phyloP scores from a whole-genome alignment of 2,113 vertebrate genomes.

The Leptobrachium leishanense region DNA sequence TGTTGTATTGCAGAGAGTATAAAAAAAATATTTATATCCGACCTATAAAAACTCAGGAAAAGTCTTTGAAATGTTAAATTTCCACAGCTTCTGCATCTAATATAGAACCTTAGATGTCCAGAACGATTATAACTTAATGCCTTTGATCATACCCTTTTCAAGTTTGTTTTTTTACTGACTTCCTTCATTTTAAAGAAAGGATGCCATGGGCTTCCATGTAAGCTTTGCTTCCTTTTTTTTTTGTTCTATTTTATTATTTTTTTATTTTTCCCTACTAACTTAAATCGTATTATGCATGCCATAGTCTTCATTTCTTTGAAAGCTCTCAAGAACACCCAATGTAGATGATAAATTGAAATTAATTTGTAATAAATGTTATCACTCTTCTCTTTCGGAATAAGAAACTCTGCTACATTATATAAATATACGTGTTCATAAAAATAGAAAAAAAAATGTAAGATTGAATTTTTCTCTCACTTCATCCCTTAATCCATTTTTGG shows the following conservation, averaged over 20 bases:
- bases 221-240: constrained; percentile 10
- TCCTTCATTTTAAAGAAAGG: constrained; percentile 30
- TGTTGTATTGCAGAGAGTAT: constrained; percentile 32
- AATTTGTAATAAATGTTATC: constrained; percentile 52
- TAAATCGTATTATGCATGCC: constrained; percentile 28
- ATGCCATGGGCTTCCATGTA: constrained; percentile 16
- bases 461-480: constrained; percentile 55
- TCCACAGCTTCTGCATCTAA: constrained; percentile 25
- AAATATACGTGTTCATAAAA: constrained; percentile 55
- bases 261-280: constrained; percentile 10
- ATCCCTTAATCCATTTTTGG: constrained; percentile 56
- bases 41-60: constrained; percentile 33
- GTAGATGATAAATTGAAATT: constrained; percentile 32
- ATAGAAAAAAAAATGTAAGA: constrained; percentile 12
- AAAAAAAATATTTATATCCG: constrained; percentile 26
- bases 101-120: constrained; percentile 45
- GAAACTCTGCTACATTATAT: constrained; percentile 53
- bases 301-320: constrained; percentile 14
- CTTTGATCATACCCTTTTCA: constrained; percentile 46
- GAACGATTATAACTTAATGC: constrained; percentile 14
- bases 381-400: constrained; percentile 36
- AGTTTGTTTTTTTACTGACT: neutral
- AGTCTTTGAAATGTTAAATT: constrained; percentile 49
- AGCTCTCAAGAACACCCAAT: constrained; percentile 33
- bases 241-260: too few relatives aligned